Evolutionary conservation across 23 tunicate species (phyloP).

Genomic region (Trididemnum clinides): DNA sequence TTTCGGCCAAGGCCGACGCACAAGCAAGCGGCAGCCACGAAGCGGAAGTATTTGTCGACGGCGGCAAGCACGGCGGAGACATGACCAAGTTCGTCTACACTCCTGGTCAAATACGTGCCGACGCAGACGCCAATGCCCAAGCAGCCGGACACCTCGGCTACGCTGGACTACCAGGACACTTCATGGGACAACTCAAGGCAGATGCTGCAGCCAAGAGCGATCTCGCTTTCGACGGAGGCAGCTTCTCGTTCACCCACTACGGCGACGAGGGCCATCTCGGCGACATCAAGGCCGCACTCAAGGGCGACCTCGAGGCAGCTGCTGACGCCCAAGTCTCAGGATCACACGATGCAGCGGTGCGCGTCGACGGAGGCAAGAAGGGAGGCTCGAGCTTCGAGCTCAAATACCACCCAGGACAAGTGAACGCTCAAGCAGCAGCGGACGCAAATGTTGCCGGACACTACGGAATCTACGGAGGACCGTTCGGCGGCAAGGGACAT

Average conservation of each 20-base stretch:
- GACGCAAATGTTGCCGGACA: not conserved
- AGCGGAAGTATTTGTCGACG: not conserved
- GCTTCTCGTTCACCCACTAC: not conserved
- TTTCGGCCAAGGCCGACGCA: not conserved
- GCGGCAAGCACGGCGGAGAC: not conserved
- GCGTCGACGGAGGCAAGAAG: slow-evolving; percentile 20
- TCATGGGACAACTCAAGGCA: not conserved
- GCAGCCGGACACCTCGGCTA: not conserved
- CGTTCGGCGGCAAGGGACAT: slow-evolving; percentile 12
- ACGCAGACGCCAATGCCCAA: not conserved
- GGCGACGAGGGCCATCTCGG: not conserved
- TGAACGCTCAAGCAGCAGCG: not conserved
- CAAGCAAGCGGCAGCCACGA: slow-evolving; percentile 14
- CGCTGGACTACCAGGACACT: not conserved
- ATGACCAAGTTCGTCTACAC: not conserved
- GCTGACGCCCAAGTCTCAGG: not conserved
- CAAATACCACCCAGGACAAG: slow-evolving; percentile 8
- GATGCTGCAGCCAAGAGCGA: slow-evolving; percentile 16
- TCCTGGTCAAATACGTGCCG: slow-evolving; percentile 6
- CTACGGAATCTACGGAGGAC: not conserved
- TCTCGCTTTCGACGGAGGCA: not conserved
- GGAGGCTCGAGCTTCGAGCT: not conserved
- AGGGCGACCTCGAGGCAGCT: not conserved
- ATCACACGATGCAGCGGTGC: not conserved
- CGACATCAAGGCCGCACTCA: slow-evolving; percentile 13